A percentile compares a stretch with the other conserved stretches of the same genome.
Conservation (phyloP, 2,888 invertebrate species). For the Drosophila sordidapex region DNA sequence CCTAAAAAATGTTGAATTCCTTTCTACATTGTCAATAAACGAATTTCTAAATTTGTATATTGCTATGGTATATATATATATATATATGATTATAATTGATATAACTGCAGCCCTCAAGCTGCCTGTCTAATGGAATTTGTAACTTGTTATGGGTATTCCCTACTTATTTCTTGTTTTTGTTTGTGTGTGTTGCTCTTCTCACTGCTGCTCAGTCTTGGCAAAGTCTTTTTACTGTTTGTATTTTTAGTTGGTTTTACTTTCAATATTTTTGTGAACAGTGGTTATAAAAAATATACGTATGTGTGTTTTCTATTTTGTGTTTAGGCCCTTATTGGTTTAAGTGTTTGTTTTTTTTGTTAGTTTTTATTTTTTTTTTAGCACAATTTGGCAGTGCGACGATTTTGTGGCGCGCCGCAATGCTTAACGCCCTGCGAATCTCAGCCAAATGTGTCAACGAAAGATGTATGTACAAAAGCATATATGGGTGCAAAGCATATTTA, state of each 20-base stretch:
- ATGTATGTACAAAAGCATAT: slow-evolving; percentile 62
- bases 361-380: slow-evolving; percentile 40
- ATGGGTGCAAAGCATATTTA: slow-evolving; percentile 9
- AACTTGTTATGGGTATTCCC: slow-evolving; percentile 11
- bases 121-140: slow-evolving; percentile 38
- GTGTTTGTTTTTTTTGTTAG: neutral
- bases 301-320: slow-evolving; percentile 36
- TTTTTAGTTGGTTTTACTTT: slow-evolving; percentile 33
- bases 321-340: slow-evolving; percentile 53
- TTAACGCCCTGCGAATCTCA: slow-evolving; percentile 56
- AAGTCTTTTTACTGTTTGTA: slow-evolving; percentile 68
- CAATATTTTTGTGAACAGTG: slow-evolving; percentile 55
- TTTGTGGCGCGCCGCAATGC: slow-evolving; percentile 62
- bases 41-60: slow-evolving; percentile 43
- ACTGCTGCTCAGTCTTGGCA: slow-evolving; percentile 75
- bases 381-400: slow-evolving; percentile 70
- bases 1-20: slow-evolving; percentile 42
- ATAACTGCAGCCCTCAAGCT: slow-evolving; percentile 47
- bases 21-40: slow-evolving; percentile 26
- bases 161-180: slow-evolving; percentile 10
- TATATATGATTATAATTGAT: slow-evolving; percentile 31
- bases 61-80: slow-evolving; percentile 24
- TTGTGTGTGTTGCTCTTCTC: slow-evolving; percentile 49
- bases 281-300: slow-evolving; percentile 67
- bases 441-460: slow-evolving; percentile 61